Conservation (phyloP, 2,888 invertebrate species). For the Amphipoea lucens region DNA sequence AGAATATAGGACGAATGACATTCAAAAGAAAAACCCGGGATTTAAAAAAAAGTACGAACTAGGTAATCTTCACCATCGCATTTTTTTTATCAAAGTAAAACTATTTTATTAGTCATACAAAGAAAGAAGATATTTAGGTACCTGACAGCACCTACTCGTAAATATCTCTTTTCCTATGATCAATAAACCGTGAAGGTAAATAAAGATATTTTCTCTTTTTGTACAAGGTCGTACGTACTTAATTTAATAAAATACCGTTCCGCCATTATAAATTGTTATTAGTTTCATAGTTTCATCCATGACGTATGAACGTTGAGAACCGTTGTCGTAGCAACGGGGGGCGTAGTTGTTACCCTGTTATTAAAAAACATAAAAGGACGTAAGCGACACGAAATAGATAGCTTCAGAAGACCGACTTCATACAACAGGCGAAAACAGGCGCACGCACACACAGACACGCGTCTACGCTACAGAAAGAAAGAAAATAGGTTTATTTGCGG, state of each 20-base stretch:
- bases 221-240: not conserved
- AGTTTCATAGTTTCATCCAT: conserved; percentile 15
- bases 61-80: no score
- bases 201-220: not conserved
- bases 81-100: no score
- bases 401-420: not conserved
- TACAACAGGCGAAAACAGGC: not conserved
- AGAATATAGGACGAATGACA: no score
- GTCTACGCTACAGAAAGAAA: no score
- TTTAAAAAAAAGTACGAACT: no score
- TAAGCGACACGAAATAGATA: not conserved
- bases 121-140: no score
- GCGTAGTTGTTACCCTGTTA: conserved; percentile 34
- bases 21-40: no score
- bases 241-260: not conserved
- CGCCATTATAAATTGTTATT: conserved; percentile 14
- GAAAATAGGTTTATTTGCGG: no score
- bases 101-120: no score
- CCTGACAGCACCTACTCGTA: no score
- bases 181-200: not conserved
- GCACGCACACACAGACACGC: no score
- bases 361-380: conserved; percentile 51
- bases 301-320: conserved; percentile 47
- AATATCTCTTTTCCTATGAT: not conserved
- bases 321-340: conserved; percentile 36